Evolutionary conservation across 1,140 invertebrate species (phyloP).

Genomic region (Frieseomelitta varia): DNA sequence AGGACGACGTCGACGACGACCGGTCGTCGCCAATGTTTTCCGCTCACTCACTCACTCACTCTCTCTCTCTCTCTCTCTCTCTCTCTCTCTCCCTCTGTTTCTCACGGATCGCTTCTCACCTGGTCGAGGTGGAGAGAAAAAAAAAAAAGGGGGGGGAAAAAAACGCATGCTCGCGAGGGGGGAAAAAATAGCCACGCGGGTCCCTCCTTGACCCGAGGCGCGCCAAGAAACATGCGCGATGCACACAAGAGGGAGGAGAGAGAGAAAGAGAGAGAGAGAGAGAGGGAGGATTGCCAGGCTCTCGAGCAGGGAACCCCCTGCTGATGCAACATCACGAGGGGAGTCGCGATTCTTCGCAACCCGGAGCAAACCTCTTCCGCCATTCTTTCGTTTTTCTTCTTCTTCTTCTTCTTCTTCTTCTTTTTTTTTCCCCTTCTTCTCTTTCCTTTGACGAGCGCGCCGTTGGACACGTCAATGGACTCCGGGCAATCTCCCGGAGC

Average conservation of each 20-base stretch:
- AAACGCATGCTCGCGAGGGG: not conserved
- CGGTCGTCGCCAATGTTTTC: not conserved
- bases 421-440: too few species aligned
- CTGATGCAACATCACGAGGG: not conserved
- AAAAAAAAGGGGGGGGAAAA: not conserved
- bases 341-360: conserved; percentile 13
- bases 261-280: not conserved
- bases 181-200: conserved; percentile 32
- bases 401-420: conserved; percentile 35
- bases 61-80: too few species aligned
- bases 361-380: conserved; percentile 12
- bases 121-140: not conserved
- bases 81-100: too few species aligned
- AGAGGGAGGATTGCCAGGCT: not conserved
- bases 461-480: conserved; percentile 36
- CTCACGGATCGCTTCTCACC: conserved; percentile 10
- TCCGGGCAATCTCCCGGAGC: conserved; percentile 33
- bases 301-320: not conserved
- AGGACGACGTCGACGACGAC: not conserved
- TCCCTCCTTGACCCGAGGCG: conserved; percentile 31
- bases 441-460: conserved; percentile 13
- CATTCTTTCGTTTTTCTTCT: conserved; percentile 17
- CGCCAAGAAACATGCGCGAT: not conserved
- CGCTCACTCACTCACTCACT: not conserved
- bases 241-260: not conserved